A percentile compares a stretch with the other conserved stretches of the same genome.
Evolutionary conservation across 1,140 invertebrate species (phyloP).

Genomic region (Drosophila eugracilis): DNA sequence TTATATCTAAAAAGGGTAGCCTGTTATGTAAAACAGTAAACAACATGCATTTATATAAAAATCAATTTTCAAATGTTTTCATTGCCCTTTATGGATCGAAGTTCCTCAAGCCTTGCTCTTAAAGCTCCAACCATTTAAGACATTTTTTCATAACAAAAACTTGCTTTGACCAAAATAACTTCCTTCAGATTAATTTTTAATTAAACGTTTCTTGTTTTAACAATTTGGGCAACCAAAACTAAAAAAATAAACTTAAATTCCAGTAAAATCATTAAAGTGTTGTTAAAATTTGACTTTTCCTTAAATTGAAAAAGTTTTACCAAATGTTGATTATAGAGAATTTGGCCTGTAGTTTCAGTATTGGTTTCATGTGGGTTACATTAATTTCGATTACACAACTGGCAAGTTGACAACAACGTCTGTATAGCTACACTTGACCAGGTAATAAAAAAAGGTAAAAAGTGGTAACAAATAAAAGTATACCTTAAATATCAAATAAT

Average conservation of each 20-base stretch:
- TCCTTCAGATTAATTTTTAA: not conserved
- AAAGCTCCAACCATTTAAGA: no score
- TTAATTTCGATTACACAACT: slow-evolving; percentile 37
- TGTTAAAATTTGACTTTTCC: no score
- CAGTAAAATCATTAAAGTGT: not conserved
- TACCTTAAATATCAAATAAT: slow-evolving; percentile 49
- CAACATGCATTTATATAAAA: no score
- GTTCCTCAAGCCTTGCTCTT: no score
- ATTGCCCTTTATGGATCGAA: no score
- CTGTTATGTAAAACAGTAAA: no score
- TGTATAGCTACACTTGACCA: slow-evolving; percentile 24
- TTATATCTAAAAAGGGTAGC: no score
- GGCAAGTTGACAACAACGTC: slow-evolving; percentile 19
- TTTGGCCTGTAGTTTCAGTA: not conserved
- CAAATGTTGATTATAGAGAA: not conserved
- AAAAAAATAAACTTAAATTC: not conserved
- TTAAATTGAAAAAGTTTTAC: not conserved
- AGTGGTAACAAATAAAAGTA: slow-evolving; percentile 13
- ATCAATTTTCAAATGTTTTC: no score
- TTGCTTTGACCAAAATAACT: not conserved
- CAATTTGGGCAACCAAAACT: not conserved
- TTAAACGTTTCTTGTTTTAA: not conserved
- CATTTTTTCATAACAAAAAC: not conserved
- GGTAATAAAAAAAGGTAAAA: not conserved
- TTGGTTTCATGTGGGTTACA: slow-evolving; percentile 1